Percentiles rank a stretch among this genome's conserved stretches.
Evolutionary conservation across 2,113 vertebrate species (phyloP).

Genomic region (Perccottus glenii): DNA sequence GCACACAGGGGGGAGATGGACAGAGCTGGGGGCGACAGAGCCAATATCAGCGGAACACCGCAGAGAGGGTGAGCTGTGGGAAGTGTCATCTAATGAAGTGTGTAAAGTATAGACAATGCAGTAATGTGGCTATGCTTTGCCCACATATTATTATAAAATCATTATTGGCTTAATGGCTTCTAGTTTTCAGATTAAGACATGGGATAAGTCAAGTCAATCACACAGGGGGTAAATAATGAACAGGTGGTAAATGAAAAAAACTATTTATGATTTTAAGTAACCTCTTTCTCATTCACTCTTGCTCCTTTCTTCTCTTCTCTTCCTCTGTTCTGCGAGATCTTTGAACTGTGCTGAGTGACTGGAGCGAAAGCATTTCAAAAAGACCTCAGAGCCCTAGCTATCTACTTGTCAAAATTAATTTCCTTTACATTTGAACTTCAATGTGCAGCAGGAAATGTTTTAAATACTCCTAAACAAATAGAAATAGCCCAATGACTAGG

Average conservation of each 20-base stretch:
- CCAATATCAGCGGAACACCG: constrained; percentile 39
- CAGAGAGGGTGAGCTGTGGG: constrained; percentile 46
- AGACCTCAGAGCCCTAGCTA: constrained; percentile 42
- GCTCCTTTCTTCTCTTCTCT: background rate
- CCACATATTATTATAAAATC: constrained; percentile 22
- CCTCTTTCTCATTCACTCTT: constrained; percentile 22
- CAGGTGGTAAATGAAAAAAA: constrained; percentile 45
- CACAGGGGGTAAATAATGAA: background rate
- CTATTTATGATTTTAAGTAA: constrained; percentile 36
- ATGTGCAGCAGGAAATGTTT: too few relatives aligned
- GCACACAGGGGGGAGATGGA: constrained; percentile 9
- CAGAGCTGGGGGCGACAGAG: constrained; percentile 24
- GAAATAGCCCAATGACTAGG: too few relatives aligned
- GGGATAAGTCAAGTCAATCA: constrained; percentile 19
- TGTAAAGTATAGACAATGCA: constrained; percentile 46
- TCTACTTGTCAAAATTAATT: constrained; percentile 64
- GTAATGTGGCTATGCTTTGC: constrained; percentile 9
- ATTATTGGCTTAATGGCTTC: background rate
- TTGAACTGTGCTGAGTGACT: constrained; percentile 33
- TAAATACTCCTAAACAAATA: too few relatives aligned
- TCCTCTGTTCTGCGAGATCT: constrained; percentile 37
- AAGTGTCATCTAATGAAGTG: constrained; percentile 35
- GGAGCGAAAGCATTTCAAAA: constrained; percentile 39
- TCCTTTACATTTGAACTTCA: background rate
- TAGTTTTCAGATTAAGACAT: constrained; percentile 2